Evolutionary conservation across 2,888 invertebrate species (phyloP), one percentile per base, ranked within the genome.

Genomic region (Platycnemis pennipes): DNA sequence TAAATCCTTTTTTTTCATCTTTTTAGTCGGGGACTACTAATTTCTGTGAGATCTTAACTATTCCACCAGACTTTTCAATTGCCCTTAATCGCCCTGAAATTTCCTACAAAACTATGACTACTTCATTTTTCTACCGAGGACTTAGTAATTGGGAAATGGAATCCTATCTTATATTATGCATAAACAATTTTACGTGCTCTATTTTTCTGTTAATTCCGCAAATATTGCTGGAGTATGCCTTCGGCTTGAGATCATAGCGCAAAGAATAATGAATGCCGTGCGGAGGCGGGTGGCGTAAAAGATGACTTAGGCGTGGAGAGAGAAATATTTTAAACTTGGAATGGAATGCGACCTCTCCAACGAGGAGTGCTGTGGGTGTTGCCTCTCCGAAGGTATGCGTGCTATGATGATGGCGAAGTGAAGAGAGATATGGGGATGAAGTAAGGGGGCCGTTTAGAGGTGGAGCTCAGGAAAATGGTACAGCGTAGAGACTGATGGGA

Each of bases 341-440:
- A 63, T 63, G 91, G 91, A 91, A 91, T 91, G 91, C n/a, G 91
- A 63, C 44, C 63, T n/a, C 91, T 63, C 49, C 63, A 42, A 69
- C 45, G 87, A 44, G 42, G 87, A 26, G 63, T 86, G 87, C 16
- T 44, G 87, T 87, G 87, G 87, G 87, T 26, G 45, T 87, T 87
- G 44, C 45, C 77, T 26, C 77, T 77, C 4, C 13, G 11, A 77
- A 77, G 77, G 77, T 37, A 77, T 77, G 77, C 77, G 37, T 77
- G 77, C 37, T 77, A 37, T 46, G 45, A n/a, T 46, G 45, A n/a
- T 46, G 45, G 46, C 44, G 45, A 45, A 46, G 46, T 77, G 37
- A 37, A 77, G 87, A 87, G 87, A 87, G 87, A 87, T 44, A 87
- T 26, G 87, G 87, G 22, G n/a, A 46, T 16, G 13, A 22, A 86